Evolutionary conservation across 1,140 invertebrate species (phyloP).

Genomic region (Asbolus verrucosus): DNA sequence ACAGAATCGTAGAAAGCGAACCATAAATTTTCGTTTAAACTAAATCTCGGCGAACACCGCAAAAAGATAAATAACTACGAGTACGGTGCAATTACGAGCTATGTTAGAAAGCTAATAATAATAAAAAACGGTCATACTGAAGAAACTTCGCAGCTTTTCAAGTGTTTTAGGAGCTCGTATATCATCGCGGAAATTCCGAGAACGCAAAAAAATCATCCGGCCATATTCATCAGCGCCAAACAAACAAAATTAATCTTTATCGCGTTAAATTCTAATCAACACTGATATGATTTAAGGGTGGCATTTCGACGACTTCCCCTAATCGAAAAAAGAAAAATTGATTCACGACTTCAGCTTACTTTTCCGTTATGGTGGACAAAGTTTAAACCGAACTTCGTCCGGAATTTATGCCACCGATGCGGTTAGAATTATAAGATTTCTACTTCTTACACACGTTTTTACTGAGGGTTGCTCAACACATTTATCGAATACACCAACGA

Average conservation of each 20-base stretch:
- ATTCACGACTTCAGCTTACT: neutral
- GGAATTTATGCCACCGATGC: neutral
- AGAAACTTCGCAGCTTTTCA: conserved; percentile 7
- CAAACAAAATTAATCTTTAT: conserved; percentile 1
- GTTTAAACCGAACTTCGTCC: conserved; percentile 6
- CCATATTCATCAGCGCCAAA: conserved; percentile 7
- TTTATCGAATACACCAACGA: neutral
- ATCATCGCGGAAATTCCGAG: neutral
- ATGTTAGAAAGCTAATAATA: conserved; percentile 12
- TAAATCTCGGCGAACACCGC: neutral
- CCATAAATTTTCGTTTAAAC: conserved; percentile 32
- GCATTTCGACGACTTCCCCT: neutral
- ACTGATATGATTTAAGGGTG: neutral
- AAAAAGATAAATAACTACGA: conserved; percentile 33
- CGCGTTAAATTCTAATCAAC: conserved; percentile 31
- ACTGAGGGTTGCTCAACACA: too few species aligned
- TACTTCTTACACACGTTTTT: too few species aligned
- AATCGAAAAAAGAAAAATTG: neutral
- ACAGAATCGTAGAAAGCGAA: neutral
- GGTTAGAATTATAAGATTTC: neutral
- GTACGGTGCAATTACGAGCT: conserved; percentile 24
- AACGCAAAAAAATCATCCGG: neutral
- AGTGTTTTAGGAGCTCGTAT: conserved; percentile 10
- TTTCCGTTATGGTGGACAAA: conserved; percentile 3
- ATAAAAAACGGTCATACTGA: conserved; percentile 9